These are phyloP conservation scores for Spinus olivaceus DNA, from an alignment of 2,797 vertebrate species.

Conservation along the genomic window DNA sequence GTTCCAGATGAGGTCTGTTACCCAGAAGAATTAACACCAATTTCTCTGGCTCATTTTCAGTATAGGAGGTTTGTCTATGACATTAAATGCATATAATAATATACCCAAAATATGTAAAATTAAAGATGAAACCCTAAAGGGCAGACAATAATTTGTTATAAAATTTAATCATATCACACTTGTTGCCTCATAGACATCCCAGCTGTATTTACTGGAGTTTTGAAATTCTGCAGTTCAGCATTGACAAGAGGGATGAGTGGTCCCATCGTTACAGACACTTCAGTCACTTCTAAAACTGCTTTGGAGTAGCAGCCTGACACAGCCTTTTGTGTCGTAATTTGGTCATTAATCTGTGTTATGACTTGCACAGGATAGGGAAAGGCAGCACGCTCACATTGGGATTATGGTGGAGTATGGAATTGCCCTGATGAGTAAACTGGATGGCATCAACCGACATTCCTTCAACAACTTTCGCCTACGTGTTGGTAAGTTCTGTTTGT, in stretches of 20 bases:
- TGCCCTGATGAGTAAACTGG: slow-evolving; percentile 92
- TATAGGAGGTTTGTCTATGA: background rate
- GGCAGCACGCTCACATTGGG: slow-evolving; percentile 90
- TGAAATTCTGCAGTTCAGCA: background rate
- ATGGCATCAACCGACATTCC: slow-evolving; percentile 97
- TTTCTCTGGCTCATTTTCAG: background rate
- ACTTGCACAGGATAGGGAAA: slow-evolving; percentile 81
- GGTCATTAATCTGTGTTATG: background rate
- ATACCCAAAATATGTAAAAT: background rate
- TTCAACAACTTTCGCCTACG: slow-evolving; percentile 96
- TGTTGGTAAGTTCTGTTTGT: slow-evolving; percentile 81
- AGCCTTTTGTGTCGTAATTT: background rate
- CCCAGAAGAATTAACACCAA: background rate
- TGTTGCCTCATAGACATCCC: background rate
- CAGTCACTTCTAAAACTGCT: background rate
- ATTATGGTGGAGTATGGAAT: slow-evolving; percentile 96
- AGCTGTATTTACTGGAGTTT: background rate
- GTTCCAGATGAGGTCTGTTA: background rate
- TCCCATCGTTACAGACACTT: background rate
- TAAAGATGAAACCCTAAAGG: background rate
- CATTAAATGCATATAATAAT: background rate
- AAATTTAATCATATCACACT: background rate
- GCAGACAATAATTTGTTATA: background rate
- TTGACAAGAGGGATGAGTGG: background rate
- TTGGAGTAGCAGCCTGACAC: background rate